Percentiles rank a stretch among this genome's conserved stretches.
Conservation (phyloP, 1,140 invertebrate species). For the Drosophila triauraria region DNA sequence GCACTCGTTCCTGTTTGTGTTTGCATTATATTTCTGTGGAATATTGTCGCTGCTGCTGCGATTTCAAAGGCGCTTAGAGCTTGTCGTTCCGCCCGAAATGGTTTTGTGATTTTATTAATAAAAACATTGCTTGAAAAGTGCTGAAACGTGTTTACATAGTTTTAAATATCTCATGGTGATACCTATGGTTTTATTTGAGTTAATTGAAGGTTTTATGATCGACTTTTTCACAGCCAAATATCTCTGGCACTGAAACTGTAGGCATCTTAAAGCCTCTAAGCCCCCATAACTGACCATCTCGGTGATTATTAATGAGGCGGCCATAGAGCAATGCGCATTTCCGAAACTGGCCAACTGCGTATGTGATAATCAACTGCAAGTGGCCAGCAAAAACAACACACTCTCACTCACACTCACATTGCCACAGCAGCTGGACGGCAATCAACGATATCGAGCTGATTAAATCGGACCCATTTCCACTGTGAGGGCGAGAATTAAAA, state of each 20-base stretch:
- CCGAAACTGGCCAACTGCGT: slow-evolving; percentile 13
- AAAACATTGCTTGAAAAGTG: slow-evolving; percentile 1
- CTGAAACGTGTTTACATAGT: neutral
- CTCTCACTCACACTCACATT: slow-evolving; percentile 4
- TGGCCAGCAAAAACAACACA: slow-evolving; percentile 24
- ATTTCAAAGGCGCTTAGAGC: slow-evolving; percentile 37
- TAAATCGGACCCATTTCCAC: slow-evolving; percentile 65
- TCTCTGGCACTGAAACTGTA: neutral
- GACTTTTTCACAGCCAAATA: too few relatives aligned
- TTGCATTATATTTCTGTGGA: slow-evolving; percentile 29
- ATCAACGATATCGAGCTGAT: slow-evolving; percentile 70
- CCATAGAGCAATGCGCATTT: slow-evolving; percentile 19
- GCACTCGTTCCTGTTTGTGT: slow-evolving; percentile 4
- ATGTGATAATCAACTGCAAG: slow-evolving; percentile 59
- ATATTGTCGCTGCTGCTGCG: slow-evolving; percentile 39
- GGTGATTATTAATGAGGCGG: slow-evolving; percentile 32
- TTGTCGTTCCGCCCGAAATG: slow-evolving; percentile 11
- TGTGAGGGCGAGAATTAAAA: slow-evolving; percentile 61
- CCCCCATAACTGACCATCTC: neutral
- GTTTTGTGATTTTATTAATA: slow-evolving; percentile 18
- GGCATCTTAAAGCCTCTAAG: slow-evolving; percentile 9
- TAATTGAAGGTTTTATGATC: neutral
- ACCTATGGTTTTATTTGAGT: neutral
- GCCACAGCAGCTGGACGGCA: slow-evolving; percentile 24
- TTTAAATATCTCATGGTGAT: too few relatives aligned